These are phyloP conservation scores for Bombus huntii DNA, from an alignment of 1,140 invertebrate genomes.

Conservation along the genomic window DNA sequence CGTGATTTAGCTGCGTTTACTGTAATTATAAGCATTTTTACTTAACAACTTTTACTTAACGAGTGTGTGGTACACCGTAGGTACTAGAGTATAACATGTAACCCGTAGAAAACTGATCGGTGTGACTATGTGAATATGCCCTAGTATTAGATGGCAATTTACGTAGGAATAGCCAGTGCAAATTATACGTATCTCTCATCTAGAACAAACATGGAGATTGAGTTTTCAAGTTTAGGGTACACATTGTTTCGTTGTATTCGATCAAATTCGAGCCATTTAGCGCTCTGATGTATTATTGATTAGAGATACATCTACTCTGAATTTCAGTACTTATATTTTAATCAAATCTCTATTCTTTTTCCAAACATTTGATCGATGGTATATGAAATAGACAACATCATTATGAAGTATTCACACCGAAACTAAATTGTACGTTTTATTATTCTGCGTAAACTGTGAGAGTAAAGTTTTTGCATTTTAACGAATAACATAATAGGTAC, in stretches of 20 bases:
- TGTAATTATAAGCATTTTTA: conserved; percentile 80
- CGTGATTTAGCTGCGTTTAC: conserved; percentile 74
- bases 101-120: conserved; percentile 76
- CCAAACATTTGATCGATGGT: not conserved
- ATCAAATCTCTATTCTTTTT: not conserved
- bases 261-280: conserved; percentile 3
- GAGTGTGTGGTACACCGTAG: conserved; percentile 75
- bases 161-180: conserved; percentile 68
- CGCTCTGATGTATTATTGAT: conserved; percentile 14
- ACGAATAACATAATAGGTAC: not conserved
- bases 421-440: not conserved
- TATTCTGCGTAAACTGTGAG: not conserved
- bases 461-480: conserved; percentile 15
- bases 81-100: conserved; percentile 73
- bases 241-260: conserved; percentile 39
- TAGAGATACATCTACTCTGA: not conserved
- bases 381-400: not conserved
- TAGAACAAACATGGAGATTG: conserved; percentile 52
- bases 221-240: conserved; percentile 44
- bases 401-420: not conserved
- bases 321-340: conserved; percentile 36
- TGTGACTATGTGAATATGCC: conserved; percentile 80
- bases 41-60: conserved; percentile 78
- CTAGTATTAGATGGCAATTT: conserved; percentile 66
- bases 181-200: conserved; percentile 59